phyloP scores from a whole-genome alignment of 1,140 invertebrate genomes.

The Drosophila fuyamai region DNA sequence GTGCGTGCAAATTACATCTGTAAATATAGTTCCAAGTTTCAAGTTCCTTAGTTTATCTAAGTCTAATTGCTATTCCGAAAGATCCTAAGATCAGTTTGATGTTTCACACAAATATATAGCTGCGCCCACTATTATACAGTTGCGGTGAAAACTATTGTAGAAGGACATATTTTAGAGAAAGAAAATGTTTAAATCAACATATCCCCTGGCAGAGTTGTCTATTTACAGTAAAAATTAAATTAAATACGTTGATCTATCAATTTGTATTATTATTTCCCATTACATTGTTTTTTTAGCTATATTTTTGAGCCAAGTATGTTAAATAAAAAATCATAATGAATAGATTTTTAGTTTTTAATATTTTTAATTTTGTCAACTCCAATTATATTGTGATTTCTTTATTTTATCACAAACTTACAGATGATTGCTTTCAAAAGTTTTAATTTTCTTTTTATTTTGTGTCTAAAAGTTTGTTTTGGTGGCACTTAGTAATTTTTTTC shows the following conservation, averaged over 20 bases:
- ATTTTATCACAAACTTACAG: slow-evolving; percentile 9
- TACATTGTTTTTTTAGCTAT: too few species aligned
- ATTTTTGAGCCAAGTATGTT: too few species aligned
- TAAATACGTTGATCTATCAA: neutral
- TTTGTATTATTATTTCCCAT: too few species aligned
- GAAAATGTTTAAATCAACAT: neutral
- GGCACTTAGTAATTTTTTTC: neutral
- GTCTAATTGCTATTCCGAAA: slow-evolving; percentile 36
- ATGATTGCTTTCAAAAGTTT: slow-evolving; percentile 22
- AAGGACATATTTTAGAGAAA: neutral
- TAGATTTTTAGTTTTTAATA: neutral
- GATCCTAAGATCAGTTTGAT: slow-evolving; percentile 8
- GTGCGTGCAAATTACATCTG: slow-evolving; percentile 28
- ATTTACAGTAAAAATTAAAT: slow-evolving; percentile 10
- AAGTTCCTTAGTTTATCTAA: slow-evolving; percentile 28
- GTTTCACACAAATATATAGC: slow-evolving; percentile 14
- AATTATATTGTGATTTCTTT: too few species aligned
- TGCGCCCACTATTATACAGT: neutral
- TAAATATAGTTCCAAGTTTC: slow-evolving; percentile 12
- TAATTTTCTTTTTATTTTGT: neutral
- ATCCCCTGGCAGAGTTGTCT: slow-evolving; percentile 13
- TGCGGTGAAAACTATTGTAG: slow-evolving; percentile 21
- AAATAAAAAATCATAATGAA: too few species aligned
- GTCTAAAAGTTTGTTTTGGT: neutral
- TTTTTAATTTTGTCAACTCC: neutral